Percentiles rank a stretch among this genome's conserved stretches.
phyloP scores from a whole-genome alignment of 2,888 invertebrate species.

The Diaprepes abbreviatus region DNA sequence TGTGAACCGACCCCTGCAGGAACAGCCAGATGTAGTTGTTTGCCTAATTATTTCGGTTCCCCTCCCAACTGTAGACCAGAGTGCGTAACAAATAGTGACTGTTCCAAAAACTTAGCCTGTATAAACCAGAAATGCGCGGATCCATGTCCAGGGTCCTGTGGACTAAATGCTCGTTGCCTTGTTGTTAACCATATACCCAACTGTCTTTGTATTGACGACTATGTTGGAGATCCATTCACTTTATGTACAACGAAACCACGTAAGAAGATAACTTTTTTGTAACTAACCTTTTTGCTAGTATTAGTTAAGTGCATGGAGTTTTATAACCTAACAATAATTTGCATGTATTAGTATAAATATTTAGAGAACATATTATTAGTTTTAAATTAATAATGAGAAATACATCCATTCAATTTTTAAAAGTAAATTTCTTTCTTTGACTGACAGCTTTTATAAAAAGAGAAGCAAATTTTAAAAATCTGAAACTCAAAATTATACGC shows the following conservation, averaged over 20 bases:
- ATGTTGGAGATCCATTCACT: constrained; percentile 77
- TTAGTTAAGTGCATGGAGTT: constrained; percentile 16
- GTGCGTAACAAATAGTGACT: constrained; percentile 81
- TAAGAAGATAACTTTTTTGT: constrained; percentile 67
- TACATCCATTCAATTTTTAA: too few species aligned
- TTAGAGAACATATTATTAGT: too few species aligned
- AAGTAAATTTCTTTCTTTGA: too few species aligned
- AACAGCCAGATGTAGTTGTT: constrained; percentile 76
- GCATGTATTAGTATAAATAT: too few species aligned
- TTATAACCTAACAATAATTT: too few species aligned
- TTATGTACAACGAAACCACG: constrained; percentile 72
- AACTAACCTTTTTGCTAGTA: constrained; percentile 20
- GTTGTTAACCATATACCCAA: constrained; percentile 83
- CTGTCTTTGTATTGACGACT: constrained; percentile 78
- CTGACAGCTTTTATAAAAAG: too few species aligned
- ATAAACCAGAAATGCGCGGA: constrained; percentile 80
- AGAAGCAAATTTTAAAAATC: too few species aligned
- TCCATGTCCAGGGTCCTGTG: constrained; percentile 83
- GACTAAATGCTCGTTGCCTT: constrained; percentile 78
- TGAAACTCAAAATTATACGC: too few species aligned
- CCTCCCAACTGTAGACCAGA: constrained; percentile 81
- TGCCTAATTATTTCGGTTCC: constrained; percentile 79
- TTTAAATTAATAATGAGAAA: too few species aligned
- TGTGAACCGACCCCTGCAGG: constrained; percentile 68
- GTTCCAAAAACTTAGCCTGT: constrained; percentile 77